phyloP scores from a whole-genome alignment of 2,888 invertebrate species.

The Alloplasta piceator region DNA sequence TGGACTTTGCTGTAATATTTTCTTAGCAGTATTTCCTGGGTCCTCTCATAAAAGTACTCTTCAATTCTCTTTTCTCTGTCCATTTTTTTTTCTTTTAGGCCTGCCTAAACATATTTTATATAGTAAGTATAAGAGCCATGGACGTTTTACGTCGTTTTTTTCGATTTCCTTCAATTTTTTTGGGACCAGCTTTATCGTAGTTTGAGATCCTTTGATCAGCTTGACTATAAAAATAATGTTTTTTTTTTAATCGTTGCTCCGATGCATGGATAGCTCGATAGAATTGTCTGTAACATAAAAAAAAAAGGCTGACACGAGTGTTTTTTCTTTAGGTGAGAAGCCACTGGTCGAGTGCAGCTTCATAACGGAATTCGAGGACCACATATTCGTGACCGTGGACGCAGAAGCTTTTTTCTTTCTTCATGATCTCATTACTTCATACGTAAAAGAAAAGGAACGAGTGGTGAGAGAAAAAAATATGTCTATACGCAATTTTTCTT shows the following conservation, averaged over 20 bases:
- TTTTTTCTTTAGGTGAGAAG: no score
- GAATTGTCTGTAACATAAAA: no score
- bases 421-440: no score
- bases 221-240: no score
- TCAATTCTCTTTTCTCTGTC: slow-evolving; percentile 74
- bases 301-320: no score
- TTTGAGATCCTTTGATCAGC: slow-evolving; percentile 22
- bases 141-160: no score
- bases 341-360: slow-evolving; percentile 6
- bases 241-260: no score
- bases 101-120: no score
- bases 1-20: slow-evolving; percentile 12
- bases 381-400: slow-evolving; percentile 10
- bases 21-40: slow-evolving; percentile 44
- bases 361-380: slow-evolving; percentile 9
- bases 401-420: slow-evolving; percentile 8
- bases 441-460: not conserved
- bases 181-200: slow-evolving; percentile 17
- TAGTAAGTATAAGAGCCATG: no score
- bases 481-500: not conserved
- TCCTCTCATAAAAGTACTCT: slow-evolving; percentile 56
- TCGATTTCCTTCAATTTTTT: slow-evolving; percentile 23
- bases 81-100: slow-evolving; percentile 81
- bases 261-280: no score
- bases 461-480: slow-evolving; percentile 3